Conservation (phyloP, 2,888 invertebrate genomes). For the Heliconius ethilla region DNA sequence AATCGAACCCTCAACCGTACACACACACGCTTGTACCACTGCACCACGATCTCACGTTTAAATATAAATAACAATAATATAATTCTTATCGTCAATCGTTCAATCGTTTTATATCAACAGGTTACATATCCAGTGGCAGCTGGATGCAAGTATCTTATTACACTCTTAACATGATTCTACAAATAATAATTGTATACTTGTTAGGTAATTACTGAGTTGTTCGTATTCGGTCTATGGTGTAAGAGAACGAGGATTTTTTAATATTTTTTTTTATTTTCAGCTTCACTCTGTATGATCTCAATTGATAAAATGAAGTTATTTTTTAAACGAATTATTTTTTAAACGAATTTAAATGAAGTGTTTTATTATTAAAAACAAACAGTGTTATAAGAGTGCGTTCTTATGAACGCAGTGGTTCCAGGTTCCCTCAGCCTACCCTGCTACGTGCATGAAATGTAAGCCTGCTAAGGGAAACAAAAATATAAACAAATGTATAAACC, state of each 20-base stretch:
- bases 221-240: not conserved
- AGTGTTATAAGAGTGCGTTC: no score
- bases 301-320: no score
- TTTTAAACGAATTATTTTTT: no score
- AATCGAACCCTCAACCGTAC: not conserved
- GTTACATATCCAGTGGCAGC: not conserved
- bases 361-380: no score
- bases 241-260: not conserved
- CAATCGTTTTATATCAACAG: slow-evolving; percentile 1
- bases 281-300: not conserved
- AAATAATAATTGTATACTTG: slow-evolving; percentile 12
- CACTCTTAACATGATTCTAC: slow-evolving; percentile 5
- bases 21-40: no score
- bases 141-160: slow-evolving; percentile 4
- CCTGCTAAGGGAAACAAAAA: no score
- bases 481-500: not conserved
- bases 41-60: not conserved
- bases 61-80: not conserved
- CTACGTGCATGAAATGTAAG: no score
- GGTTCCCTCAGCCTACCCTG: not conserved
- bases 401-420: no score
- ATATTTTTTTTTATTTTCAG: not conserved
- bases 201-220: not conserved
- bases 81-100: no score
- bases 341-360: no score